Evolutionary conservation across 2,113 vertebrate species (phyloP).

Genomic region (Laticauda laticaudata): DNA sequence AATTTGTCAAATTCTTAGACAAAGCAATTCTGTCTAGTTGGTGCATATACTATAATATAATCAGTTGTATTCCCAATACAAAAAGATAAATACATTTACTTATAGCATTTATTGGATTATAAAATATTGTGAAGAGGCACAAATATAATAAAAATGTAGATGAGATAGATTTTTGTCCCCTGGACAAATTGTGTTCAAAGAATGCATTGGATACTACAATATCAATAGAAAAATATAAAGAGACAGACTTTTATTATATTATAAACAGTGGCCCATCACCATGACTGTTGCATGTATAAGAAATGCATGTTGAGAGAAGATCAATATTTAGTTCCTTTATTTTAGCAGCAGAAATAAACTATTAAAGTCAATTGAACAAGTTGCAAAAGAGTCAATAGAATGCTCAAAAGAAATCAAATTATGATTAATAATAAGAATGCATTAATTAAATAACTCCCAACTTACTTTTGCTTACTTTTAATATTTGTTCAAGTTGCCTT

Average conservation of each 20-base stretch:
- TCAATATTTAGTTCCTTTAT: background rate
- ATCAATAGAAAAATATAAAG: background rate
- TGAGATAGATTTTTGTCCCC: background rate
- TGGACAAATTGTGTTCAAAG: conserved; percentile 1
- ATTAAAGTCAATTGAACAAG: background rate
- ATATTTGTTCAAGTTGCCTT: background rate
- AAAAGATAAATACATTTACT: background rate
- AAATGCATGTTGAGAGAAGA: background rate
- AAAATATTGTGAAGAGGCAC: background rate
- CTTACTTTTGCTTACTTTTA: background rate
- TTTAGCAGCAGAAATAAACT: background rate
- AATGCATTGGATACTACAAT: background rate
- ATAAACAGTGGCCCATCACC: background rate
- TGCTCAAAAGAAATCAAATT: background rate
- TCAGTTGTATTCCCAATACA: background rate
- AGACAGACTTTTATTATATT: background rate
- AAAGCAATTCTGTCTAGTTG: background rate
- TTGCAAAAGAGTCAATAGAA: background rate
- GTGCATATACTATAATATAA: background rate
- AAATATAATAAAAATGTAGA: conserved; percentile 6
- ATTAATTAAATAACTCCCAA: background rate
- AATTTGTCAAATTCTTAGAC: background rate
- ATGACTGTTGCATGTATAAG: background rate
- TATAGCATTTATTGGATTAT: conserved; percentile 4
- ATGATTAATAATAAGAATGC: background rate